phyloP scores from a whole-genome alignment of 2,888 invertebrate genomes.

The Machimus rusticus region DNA sequence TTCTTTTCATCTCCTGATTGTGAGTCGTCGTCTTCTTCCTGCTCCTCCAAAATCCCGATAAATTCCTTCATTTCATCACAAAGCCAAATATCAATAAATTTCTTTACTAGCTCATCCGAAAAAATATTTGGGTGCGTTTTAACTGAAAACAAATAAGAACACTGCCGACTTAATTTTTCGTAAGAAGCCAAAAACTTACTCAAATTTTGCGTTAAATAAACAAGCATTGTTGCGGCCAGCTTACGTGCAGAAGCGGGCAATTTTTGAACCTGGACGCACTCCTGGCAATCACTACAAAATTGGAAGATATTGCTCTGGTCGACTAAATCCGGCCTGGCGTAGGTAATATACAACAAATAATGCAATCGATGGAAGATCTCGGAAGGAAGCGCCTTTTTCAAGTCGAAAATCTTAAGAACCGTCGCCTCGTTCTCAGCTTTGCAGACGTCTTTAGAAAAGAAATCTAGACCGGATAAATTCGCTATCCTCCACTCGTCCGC shows the following conservation, averaged over 20 bases:
- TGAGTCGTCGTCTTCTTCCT: background rate
- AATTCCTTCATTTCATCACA: conserved; percentile 49
- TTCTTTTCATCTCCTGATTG: background rate
- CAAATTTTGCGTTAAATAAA: conserved; percentile 57
- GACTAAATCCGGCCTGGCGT: conserved; percentile 53
- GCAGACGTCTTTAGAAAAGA: conserved; percentile 60
- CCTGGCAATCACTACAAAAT: conserved; percentile 50
- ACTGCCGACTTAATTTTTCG: no score
- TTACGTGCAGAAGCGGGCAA: conserved; percentile 56
- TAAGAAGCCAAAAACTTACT: conserved; percentile 48
- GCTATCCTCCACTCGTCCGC: conserved; percentile 67
- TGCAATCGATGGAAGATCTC: conserved; percentile 56
- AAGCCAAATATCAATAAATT: conserved; percentile 50
- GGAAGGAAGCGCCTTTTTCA: conserved; percentile 51
- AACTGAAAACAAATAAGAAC: conserved; percentile 37
- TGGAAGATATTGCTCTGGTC: conserved; percentile 50
- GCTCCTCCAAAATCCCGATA: conserved; percentile 29
- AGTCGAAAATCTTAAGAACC: conserved; percentile 3
- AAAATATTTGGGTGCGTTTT: conserved; percentile 51
- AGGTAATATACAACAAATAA: conserved; percentile 56
- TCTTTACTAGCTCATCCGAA: conserved; percentile 51
- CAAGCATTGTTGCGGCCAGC: conserved; percentile 52
- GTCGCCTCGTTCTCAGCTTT: conserved; percentile 51
- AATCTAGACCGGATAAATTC: conserved; percentile 60
- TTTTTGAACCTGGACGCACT: conserved; percentile 50